Conservation (phyloP, 2,797 vertebrate species). For the Sebastes variabilis region DNA sequence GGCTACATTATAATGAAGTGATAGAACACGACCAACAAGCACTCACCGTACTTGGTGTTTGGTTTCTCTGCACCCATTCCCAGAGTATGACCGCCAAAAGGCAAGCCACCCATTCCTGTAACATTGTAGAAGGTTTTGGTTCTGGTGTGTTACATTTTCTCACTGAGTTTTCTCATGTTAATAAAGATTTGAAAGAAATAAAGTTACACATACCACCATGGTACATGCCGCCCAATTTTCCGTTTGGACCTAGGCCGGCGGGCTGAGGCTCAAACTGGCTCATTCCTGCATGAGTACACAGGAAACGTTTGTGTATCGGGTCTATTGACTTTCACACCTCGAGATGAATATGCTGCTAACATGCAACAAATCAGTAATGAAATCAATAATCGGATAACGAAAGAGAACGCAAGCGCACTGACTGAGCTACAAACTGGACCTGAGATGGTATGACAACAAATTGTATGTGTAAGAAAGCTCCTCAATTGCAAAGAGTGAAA, state of each 20-base stretch:
- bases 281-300: slow-evolving; percentile 48
- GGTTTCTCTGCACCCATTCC: slow-evolving; percentile 53
- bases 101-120: slow-evolving; percentile 61
- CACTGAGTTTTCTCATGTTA: not conserved
- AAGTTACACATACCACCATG: slow-evolving; percentile 47
- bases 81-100: slow-evolving; percentile 54
- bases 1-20: not conserved
- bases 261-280: slow-evolving; percentile 68
- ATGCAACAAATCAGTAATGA: not conserved
- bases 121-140: not conserved
- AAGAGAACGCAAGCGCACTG: not conserved
- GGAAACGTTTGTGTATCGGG: not conserved
- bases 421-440: not conserved
- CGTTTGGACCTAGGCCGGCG: slow-evolving; percentile 56
- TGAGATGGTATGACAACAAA: not conserved
- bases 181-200: not conserved
- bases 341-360: not conserved
- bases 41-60: slow-evolving; percentile 74
- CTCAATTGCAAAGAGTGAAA: not conserved
- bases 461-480: not conserved
- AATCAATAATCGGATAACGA: not conserved
- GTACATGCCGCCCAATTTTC: slow-evolving; percentile 55
- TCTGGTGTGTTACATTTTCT: not conserved
- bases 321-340: not conserved
- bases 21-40: not conserved